phyloP scores from a whole-genome alignment of 2,113 vertebrate species.

The Cyprinus carpio region DNA sequence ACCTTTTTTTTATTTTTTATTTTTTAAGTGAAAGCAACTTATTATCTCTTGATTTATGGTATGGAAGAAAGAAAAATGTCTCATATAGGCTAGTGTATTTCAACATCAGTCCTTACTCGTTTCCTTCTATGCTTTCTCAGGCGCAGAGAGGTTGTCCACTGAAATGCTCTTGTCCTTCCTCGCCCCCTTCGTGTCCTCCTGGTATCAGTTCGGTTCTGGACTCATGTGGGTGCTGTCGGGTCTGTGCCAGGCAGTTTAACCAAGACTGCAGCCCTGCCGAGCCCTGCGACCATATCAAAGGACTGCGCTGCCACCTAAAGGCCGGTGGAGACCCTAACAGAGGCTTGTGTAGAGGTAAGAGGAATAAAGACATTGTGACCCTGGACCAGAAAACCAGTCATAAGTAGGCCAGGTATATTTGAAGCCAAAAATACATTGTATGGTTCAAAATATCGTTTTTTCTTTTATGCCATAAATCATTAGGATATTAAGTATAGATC shows the following conservation, averaged over 20 bases:
- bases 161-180: slow-evolving; percentile 59
- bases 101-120: background rate
- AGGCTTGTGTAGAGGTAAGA: slow-evolving; percentile 66
- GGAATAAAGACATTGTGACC: background rate
- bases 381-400: too few relatives aligned
- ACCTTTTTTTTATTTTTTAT: background rate
- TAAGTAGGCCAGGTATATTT: too few relatives aligned
- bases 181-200: slow-evolving; percentile 54
- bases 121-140: slow-evolving; percentile 35
- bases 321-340: slow-evolving; percentile 50
- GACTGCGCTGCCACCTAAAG: slow-evolving; percentile 66
- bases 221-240: slow-evolving; percentile 64
- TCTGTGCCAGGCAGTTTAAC: slow-evolving; percentile 68
- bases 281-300: slow-evolving; percentile 69
- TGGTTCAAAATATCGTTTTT: too few relatives aligned
- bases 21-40: background rate
- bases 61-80: background rate
- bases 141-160: slow-evolving; percentile 56
- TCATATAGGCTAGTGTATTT: background rate
- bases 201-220: slow-evolving; percentile 64
- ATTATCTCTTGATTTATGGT: slow-evolving; percentile 1
- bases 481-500: too few relatives aligned
- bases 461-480: too few relatives aligned
- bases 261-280: slow-evolving; percentile 63
- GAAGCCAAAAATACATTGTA: too few relatives aligned